Conservation (phyloP, 2,797 vertebrate genomes). For the Pangasius mekongensis region DNA sequence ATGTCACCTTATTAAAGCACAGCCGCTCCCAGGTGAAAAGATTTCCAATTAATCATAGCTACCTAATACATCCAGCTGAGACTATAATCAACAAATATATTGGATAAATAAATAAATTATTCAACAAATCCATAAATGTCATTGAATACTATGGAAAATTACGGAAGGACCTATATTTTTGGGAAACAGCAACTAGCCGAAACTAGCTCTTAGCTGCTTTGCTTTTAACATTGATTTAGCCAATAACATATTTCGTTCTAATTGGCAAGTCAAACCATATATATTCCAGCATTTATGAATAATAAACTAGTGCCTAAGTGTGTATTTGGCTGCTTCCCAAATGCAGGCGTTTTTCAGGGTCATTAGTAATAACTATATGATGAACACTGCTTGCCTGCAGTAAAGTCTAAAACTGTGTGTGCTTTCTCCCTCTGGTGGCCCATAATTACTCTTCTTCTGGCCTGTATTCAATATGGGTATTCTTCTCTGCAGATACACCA, state of each 20-base stretch:
- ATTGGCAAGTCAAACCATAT: constrained; percentile 45
- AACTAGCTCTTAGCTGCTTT: not conserved
- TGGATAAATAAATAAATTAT: not conserved
- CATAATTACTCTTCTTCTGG: constrained; percentile 42
- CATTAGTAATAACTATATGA: constrained; percentile 45
- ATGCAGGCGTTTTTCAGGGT: constrained; percentile 28
- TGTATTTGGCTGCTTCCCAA: constrained; percentile 41
- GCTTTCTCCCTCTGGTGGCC: constrained; percentile 23
- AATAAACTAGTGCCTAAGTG: constrained; percentile 45
- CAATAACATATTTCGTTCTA: constrained; percentile 22
- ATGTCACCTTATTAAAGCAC: constrained; percentile 45
- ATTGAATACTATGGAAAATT: not conserved
- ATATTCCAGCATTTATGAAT: constrained; percentile 22
- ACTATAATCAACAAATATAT: not conserved
- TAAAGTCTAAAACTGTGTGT: constrained; percentile 33
- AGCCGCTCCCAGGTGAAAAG: constrained; percentile 19
- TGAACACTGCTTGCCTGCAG: constrained; percentile 39
- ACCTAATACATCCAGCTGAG: not conserved
- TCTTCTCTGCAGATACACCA: constrained; percentile 84
- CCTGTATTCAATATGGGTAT: constrained; percentile 47
- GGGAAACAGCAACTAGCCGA: constrained; percentile 10
- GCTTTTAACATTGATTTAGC: constrained; percentile 18
- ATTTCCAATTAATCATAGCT: constrained; percentile 17
- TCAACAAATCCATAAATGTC: not conserved
- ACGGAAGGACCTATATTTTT: not conserved